Evolutionary conservation across 2,797 vertebrate genomes (phyloP).

Genomic region (Pangasius mekongensis): DNA sequence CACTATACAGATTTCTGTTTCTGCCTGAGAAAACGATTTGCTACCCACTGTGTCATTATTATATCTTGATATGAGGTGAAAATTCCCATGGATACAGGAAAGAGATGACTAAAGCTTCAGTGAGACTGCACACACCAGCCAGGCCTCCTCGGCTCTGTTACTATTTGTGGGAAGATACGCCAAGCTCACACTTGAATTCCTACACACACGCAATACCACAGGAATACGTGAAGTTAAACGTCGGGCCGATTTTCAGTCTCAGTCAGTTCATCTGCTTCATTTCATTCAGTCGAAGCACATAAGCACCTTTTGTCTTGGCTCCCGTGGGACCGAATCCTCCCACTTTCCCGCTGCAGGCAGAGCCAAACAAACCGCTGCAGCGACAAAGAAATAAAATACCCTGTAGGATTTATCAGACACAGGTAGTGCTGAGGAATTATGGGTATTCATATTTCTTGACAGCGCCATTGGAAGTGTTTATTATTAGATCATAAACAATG

Average conservation of each 20-base stretch:
- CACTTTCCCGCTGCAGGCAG: constrained; percentile 41
- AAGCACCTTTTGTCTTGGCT: constrained; percentile 50
- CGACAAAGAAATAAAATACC: constrained; percentile 30
- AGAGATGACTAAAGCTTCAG: constrained; percentile 11
- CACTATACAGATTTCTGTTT: background rate
- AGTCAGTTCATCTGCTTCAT: constrained; percentile 26
- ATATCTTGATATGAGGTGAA: constrained; percentile 34
- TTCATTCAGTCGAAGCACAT: constrained; percentile 48
- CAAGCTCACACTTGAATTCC: constrained; percentile 16
- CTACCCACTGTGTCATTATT: constrained; percentile 37
- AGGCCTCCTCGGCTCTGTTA: constrained; percentile 2
- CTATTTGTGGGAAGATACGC: constrained; percentile 15
- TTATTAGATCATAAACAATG: constrained; percentile 61
- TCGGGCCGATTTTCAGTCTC: constrained; percentile 44
- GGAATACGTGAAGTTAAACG: constrained; percentile 30
- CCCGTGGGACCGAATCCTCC: constrained; percentile 47
- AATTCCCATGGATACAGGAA: constrained; percentile 30
- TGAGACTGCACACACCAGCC: background rate
- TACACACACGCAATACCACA: background rate
- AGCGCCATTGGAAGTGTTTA: constrained; percentile 52
- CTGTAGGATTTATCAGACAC: constrained; percentile 52
- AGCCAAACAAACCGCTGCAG: constrained; percentile 44
- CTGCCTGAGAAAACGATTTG: constrained; percentile 13
- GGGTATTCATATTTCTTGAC: constrained; percentile 58
- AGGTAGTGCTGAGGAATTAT: constrained; percentile 52